Evolutionary conservation across 2,888 invertebrate species (phyloP).

Genomic region (Drosophila leonis): DNA sequence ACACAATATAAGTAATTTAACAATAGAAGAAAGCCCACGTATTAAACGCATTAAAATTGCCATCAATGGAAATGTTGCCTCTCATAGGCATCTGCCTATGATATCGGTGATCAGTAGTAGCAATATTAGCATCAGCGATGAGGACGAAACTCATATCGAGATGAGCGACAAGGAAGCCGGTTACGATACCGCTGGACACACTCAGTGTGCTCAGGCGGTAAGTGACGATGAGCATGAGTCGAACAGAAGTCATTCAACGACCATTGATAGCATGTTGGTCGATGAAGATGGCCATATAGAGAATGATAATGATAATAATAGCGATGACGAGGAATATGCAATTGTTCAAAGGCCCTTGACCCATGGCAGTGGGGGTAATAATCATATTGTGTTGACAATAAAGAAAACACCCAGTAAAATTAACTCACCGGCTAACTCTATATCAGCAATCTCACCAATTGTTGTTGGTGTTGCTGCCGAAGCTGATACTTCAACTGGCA

Average conservation of each 20-base stretch:
- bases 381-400: conserved; percentile 83
- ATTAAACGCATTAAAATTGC: conserved; percentile 72
- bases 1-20: not conserved
- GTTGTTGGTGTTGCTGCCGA: conserved; percentile 9
- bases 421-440: conserved; percentile 72
- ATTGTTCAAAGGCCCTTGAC: conserved; percentile 64
- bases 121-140: conserved; percentile 57
- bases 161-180: conserved; percentile 24
- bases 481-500: conserved; percentile 4
- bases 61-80: conserved; percentile 60
- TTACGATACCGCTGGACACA: conserved; percentile 5
- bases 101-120: conserved; percentile 51
- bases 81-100: conserved; percentile 46
- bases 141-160: conserved; percentile 35
- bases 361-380: conserved; percentile 47
- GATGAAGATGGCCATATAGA: conserved; percentile 51
- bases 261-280: conserved; percentile 20
- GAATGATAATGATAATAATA: conserved; percentile 50
- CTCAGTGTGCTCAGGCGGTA: not conserved
- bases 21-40: conserved; percentile 19
- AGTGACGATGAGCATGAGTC: conserved; percentile 43
- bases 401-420: conserved; percentile 83
- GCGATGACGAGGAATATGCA: conserved; percentile 76
- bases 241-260: conserved; percentile 27
- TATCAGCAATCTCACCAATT: conserved; percentile 56